These are phyloP conservation scores for Periparus ater DNA, from an alignment of 2,797 vertebrate genomes.

Conservation along the genomic window DNA sequence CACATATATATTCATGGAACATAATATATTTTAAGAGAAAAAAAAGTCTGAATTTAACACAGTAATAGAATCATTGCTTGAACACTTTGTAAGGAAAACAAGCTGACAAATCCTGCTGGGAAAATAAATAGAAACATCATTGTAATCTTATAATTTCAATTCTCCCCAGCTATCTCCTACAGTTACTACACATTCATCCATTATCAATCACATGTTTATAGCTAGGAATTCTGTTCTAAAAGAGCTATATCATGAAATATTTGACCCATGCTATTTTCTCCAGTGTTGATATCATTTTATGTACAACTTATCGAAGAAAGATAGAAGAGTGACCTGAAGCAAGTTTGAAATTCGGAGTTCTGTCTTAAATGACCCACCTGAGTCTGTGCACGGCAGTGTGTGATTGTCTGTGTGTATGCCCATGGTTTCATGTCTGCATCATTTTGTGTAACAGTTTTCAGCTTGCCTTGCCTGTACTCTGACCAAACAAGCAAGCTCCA, in stretches of 20 bases:
- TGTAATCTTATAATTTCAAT: neutral
- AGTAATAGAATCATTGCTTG: neutral
- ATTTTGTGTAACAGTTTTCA: neutral
- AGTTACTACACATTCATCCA: neutral
- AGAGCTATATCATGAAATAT: neutral
- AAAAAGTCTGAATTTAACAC: neutral
- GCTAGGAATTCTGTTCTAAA: neutral
- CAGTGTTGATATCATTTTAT: neutral
- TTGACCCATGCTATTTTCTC: neutral
- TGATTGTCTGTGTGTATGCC: neutral
- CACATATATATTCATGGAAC: neutral
- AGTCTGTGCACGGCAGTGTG: neutral
- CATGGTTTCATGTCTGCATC: neutral
- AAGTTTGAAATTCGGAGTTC: neutral
- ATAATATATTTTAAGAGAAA: neutral
- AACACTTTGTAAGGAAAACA: neutral
- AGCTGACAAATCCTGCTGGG: neutral
- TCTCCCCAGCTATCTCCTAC: neutral
- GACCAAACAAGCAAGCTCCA: neutral
- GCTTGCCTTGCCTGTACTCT: neutral
- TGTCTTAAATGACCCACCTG: neutral
- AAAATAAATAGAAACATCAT: neutral
- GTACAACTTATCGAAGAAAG: fast-evolving
- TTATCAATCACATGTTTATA: neutral
- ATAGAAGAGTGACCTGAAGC: neutral